These are phyloP conservation scores for Platalea minor DNA, from an alignment of 2,797 vertebrate species.

Conservation along the genomic window DNA sequence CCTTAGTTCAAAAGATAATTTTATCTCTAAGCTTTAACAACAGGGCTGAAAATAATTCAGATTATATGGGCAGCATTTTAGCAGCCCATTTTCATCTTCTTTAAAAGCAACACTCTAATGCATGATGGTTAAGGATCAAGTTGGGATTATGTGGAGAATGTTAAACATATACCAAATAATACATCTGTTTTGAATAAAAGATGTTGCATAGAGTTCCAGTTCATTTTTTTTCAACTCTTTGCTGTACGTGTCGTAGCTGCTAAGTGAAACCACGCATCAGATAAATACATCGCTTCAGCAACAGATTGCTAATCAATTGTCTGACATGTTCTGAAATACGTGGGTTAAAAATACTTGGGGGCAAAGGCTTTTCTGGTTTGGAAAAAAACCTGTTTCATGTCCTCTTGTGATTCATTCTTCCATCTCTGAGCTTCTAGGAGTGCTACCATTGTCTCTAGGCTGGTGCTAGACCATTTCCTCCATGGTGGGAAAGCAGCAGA, in stretches of 20 bases:
- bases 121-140: slow-evolving; percentile 63
- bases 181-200: slow-evolving; percentile 69
- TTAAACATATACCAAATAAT: slow-evolving; percentile 65
- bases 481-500: not conserved
- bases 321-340: slow-evolving; percentile 13
- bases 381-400: not conserved
- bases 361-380: not conserved
- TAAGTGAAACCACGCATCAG: slow-evolving; percentile 39
- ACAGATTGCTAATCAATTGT: slow-evolving; percentile 40
- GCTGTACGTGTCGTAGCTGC: slow-evolving; percentile 39
- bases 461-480: not conserved
- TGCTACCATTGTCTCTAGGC: not conserved
- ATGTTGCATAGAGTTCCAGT: slow-evolving; percentile 13
- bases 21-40: slow-evolving; percentile 63
- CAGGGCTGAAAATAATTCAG: slow-evolving; percentile 62
- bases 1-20: slow-evolving; percentile 60
- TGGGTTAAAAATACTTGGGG: slow-evolving; percentile 7
- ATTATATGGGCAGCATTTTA: slow-evolving; percentile 67
- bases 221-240: slow-evolving; percentile 23
- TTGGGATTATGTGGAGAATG: slow-evolving; percentile 64
- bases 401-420: not conserved
- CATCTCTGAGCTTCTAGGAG: not conserved
- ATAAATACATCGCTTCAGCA: slow-evolving; percentile 54
- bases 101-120: slow-evolving; percentile 63
- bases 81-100: slow-evolving; percentile 68